Evolutionary conservation across 2,888 invertebrate genomes (phyloP).

Genomic region (Melanchra persicariae): DNA sequence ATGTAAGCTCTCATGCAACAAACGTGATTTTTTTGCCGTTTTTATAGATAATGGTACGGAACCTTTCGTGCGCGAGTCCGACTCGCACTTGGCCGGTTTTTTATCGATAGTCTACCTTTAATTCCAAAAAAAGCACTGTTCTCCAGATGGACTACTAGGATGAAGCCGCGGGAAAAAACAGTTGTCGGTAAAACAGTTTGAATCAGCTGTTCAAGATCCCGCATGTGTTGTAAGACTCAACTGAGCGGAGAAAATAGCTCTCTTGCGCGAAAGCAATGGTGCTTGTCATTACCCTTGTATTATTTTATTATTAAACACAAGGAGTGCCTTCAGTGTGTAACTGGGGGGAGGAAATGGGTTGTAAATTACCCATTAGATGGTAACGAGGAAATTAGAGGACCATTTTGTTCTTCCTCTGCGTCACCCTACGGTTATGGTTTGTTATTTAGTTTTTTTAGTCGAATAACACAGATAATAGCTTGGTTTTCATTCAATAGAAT

Average conservation of each 20-base stretch:
- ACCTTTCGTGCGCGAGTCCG: too few species aligned
- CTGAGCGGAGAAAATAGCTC: slow-evolving; percentile 36
- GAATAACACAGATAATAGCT: too few species aligned
- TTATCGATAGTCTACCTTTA: too few species aligned
- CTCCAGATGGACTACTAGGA: too few species aligned
- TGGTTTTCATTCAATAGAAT: too few species aligned
- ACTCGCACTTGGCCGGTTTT: too few species aligned
- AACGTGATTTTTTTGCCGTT: too few species aligned
- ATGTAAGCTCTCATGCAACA: too few species aligned
- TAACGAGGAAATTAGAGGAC: not conserved
- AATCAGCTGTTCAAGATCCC: slow-evolving; percentile 10
- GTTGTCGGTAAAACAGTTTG: not conserved
- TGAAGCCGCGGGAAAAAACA: not conserved
- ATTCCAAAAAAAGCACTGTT: too few species aligned
- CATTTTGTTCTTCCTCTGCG: not conserved
- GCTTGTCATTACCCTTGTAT: slow-evolving; percentile 32
- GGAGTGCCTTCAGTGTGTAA: not conserved
- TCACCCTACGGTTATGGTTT: not conserved
- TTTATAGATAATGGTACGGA: too few species aligned
- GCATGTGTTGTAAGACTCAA: slow-evolving; percentile 21
- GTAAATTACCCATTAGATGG: not conserved
- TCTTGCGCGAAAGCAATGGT: slow-evolving; percentile 33
- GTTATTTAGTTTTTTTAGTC: not conserved
- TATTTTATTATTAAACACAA: slow-evolving; percentile 19
- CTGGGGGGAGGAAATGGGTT: not conserved